phyloP scores from a whole-genome alignment of 2,797 vertebrate species.

The Coccyzus lansbergi region DNA sequence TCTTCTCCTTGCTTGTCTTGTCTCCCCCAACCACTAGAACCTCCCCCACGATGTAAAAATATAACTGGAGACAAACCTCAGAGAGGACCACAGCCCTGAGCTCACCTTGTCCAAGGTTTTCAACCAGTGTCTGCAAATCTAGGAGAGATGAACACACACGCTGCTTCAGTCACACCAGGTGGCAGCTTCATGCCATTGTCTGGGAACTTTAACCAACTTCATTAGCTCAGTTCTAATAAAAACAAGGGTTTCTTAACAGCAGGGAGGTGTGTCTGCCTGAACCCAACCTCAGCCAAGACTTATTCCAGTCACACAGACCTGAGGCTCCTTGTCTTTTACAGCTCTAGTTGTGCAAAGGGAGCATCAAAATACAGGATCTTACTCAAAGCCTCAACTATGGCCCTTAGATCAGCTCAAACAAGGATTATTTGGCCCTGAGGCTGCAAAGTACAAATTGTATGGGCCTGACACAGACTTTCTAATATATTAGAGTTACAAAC shows the following conservation, averaged over 20 bases:
- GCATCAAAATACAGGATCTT: not conserved
- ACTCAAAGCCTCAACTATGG: not conserved
- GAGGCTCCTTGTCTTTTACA: not conserved
- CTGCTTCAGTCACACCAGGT: not conserved
- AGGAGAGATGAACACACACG: not conserved
- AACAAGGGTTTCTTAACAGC: not conserved
- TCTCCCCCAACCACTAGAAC: not conserved
- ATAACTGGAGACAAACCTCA: not conserved
- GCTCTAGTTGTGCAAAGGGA: not conserved
- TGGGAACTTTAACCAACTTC: not conserved
- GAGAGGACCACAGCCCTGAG: not conserved
- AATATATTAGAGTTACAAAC: not conserved
- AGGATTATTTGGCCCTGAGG: not conserved
- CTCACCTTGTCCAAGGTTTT: not conserved
- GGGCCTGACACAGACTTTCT: accelerated
- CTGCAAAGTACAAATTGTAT: not conserved
- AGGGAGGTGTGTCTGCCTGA: not conserved
- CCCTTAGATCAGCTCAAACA: not conserved
- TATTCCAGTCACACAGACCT: accelerated
- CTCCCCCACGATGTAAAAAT: not conserved
- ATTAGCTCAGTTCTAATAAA: not conserved
- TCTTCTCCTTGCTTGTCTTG: not conserved
- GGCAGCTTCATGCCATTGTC: not conserved
- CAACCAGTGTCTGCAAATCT: not conserved
- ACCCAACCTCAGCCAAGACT: not conserved